phyloP scores from a whole-genome alignment of 2,888 invertebrate genomes.

The Muscina levida region DNA sequence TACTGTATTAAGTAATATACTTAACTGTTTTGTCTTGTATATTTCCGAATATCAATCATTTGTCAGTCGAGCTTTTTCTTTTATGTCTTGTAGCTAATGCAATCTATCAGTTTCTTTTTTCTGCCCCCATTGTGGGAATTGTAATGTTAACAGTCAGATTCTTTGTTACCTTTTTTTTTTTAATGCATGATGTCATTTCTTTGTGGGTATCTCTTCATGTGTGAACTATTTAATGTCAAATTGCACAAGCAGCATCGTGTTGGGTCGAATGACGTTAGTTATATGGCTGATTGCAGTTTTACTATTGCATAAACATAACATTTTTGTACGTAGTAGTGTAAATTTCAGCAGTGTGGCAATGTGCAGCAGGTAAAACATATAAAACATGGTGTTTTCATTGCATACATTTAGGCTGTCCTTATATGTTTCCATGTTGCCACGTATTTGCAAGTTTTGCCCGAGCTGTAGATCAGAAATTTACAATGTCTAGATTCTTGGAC shows the following conservation, averaged over 20 bases:
- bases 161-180: conserved; percentile 32
- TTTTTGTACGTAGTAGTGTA: no score
- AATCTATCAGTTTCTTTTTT: not conserved
- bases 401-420: no score
- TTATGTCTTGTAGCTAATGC: not conserved
- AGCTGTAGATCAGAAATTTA: no score
- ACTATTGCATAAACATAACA: no score
- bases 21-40: no score
- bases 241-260: conserved; percentile 24
- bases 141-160: conserved; percentile 11
- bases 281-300: conserved; percentile 6
- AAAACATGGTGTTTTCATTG: no score
- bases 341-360: not conserved
- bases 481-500: no score
- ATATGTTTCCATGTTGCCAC: no score
- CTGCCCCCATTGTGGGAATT: conserved; percentile 3
- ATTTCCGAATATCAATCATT: conserved; percentile 15
- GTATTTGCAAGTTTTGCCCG: no score
- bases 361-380: not conserved
- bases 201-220: conserved; percentile 1
- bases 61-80: not conserved
- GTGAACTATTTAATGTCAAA: conserved; percentile 40
- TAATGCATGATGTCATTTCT: conserved; percentile 22
- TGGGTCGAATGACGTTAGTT: not conserved
- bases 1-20: no score